A percentile compares a stretch with the other conserved stretches of the same genome.
Evolutionary conservation across 1,140 invertebrate species (phyloP).

Genomic region (Chionoecetes opilio): DNA sequence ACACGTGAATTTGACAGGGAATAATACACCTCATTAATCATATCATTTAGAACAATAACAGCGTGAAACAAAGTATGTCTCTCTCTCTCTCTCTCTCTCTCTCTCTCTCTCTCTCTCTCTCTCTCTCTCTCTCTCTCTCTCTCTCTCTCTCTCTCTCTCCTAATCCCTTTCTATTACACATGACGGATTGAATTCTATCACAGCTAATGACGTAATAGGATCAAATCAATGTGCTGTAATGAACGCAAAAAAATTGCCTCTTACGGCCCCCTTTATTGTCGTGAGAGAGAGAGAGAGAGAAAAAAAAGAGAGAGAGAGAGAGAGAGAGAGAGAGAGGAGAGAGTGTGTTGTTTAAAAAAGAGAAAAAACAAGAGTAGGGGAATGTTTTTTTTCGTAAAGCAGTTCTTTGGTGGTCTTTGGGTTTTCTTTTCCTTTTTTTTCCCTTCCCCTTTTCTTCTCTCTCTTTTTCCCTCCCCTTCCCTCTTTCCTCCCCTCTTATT

Average conservation of each 20-base stretch:
- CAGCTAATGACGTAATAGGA: conserved; percentile 5
- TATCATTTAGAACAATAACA: too few species aligned
- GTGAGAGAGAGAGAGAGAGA: neutral
- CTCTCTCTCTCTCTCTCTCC: neutral
- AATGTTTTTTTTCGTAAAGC: neutral
- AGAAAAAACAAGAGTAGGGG: neutral
- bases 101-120: too few species aligned
- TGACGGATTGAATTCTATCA: conserved; percentile 5
- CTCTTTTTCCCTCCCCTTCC: too few species aligned
- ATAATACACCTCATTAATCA: too few species aligned
- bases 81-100: too few species aligned
- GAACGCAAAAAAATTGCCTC: neutral
- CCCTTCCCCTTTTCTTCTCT: too few species aligned
- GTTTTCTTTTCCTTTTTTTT: too few species aligned
- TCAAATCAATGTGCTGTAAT: neutral
- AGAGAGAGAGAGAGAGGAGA: neutral
- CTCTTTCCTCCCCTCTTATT: neutral
- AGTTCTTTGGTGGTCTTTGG: neutral
- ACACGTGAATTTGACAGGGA: neutral
- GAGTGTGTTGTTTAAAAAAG: too few species aligned
- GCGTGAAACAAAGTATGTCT: too few species aligned
- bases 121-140: too few species aligned
- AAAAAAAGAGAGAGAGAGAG: neutral
- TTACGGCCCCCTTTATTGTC: neutral
- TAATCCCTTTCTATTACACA: neutral